Percentiles rank a stretch among this genome's conserved stretches.
Evolutionary conservation across 37 sponge, comb jelly and placozoan genomes (phyloP).

Genomic region (Geodia barretti): DNA sequence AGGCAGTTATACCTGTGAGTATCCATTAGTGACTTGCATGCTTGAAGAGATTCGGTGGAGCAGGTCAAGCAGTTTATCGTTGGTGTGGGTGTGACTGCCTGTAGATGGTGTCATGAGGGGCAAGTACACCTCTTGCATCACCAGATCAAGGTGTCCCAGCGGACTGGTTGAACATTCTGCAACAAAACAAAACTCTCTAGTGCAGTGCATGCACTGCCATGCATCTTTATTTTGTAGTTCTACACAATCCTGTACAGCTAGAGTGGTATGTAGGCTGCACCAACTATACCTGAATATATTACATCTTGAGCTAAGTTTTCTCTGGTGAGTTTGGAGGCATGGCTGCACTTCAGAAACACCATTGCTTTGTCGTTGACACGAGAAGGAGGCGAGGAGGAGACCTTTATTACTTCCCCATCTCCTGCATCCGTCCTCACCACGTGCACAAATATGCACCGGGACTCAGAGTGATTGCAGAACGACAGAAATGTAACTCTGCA

Average conservation of each 20-base stretch:
- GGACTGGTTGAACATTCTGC: conserved; percentile 38
- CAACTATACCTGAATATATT: conserved; percentile 41
- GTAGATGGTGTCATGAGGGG: conserved; percentile 42
- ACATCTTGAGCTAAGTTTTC: conserved; percentile 81
- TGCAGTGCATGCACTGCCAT: no score
- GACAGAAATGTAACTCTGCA: conserved; percentile 72
- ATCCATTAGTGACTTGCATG: conserved; percentile 62
- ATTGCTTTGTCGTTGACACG: conserved; percentile 58
- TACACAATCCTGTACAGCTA: no score
- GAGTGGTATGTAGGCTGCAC: no score
- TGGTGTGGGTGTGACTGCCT: not conserved
- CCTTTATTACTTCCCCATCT: conserved; percentile 17
- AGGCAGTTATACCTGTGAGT: conserved; percentile 51
- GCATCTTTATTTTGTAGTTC: no score
- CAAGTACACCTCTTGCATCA: conserved; percentile 73
- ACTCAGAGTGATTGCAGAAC: conserved; percentile 84
- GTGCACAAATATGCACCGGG: conserved; percentile 60
- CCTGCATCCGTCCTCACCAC: not conserved
- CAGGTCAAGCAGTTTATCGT: conserved; percentile 77
- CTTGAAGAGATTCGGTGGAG: conserved; percentile 68
- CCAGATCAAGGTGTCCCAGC: conserved; percentile 55
- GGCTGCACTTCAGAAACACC: conserved; percentile 83
- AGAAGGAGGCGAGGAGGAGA: conserved; percentile 45
- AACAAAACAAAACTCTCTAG: not conserved
- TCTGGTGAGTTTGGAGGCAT: conserved; percentile 80